Percentiles rank a stretch among this genome's conserved stretches.
Conservation (phyloP, 2,888 invertebrate species). For the Metopia argyrocephala region DNA sequence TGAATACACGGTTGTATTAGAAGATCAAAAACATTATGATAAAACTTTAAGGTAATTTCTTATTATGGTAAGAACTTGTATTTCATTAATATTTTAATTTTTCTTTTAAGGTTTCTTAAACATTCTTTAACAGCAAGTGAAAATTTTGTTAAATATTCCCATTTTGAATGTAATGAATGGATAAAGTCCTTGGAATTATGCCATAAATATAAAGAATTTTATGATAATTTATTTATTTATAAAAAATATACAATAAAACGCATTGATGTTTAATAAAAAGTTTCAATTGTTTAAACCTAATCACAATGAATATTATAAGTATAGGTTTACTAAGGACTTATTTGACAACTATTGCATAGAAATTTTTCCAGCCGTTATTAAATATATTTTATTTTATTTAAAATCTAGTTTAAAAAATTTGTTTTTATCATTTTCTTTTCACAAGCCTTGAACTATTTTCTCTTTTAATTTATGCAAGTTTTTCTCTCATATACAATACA, state of each 20-base stretch:
- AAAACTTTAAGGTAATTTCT: conserved; percentile 59
- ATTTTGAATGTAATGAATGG: conserved; percentile 71
- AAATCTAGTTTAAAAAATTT: no score
- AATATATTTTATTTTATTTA: no score
- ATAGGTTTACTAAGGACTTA: no score
- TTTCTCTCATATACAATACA: no score
- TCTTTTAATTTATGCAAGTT: background rate
- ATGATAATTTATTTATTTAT: conserved; percentile 38
- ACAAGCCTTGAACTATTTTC: background rate
- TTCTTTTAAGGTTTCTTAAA: conserved; percentile 68
- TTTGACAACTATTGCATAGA: no score
- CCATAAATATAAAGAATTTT: conserved; percentile 59
- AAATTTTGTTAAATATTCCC: conserved; percentile 69
- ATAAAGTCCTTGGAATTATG: conserved; percentile 68
- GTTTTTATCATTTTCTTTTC: background rate
- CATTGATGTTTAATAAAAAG: background rate
- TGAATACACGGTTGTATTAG: conserved; percentile 6
- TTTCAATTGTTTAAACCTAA: no score
- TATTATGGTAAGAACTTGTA: background rate
- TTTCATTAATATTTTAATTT: conserved; percentile 30
- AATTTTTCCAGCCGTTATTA: no score
- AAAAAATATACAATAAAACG: background rate
- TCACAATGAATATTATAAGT: no score
- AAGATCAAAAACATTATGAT: background rate
- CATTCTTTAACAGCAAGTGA: conserved; percentile 67